Conservation (phyloP, 2,113 vertebrate species). For the Rhinoptilus africanus region DNA sequence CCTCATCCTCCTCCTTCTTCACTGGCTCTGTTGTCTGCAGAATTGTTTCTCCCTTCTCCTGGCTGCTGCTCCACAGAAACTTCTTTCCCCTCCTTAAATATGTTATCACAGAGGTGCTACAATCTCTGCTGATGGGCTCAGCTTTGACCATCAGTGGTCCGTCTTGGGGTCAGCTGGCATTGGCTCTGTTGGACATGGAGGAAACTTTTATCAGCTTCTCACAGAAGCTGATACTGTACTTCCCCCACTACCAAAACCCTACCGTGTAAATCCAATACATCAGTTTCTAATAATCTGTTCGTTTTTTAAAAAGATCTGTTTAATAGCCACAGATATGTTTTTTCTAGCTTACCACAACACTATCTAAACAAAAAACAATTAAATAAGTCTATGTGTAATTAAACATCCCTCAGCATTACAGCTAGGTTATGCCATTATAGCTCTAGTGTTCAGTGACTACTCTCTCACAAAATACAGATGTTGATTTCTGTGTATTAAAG, state of each 20-base stretch:
- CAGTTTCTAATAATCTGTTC: background rate
- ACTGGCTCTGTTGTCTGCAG: background rate
- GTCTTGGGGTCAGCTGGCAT: accelerated
- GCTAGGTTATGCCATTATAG: background rate
- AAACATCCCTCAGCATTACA: background rate
- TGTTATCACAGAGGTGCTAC: accelerated
- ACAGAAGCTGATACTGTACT: background rate
- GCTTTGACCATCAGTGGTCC: accelerated
- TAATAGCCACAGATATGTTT: accelerated
- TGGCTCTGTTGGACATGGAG: accelerated
- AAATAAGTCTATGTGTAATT: background rate
- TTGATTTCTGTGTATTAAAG: background rate
- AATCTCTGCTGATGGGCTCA: accelerated
- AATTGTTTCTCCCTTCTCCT: background rate
- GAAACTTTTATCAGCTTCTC: background rate
- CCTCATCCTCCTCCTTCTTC: background rate
- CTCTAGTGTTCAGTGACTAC: background rate
- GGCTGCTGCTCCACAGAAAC: background rate
- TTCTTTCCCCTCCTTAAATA: background rate
- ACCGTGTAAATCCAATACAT: accelerated
- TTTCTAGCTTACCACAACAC: background rate
- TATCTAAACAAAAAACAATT: background rate
- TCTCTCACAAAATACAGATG: background rate
- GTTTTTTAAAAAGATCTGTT: background rate
- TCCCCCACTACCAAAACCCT: background rate